phyloP scores from a whole-genome alignment of 2,113 vertebrate species.

The Silurus meridionalis region DNA sequence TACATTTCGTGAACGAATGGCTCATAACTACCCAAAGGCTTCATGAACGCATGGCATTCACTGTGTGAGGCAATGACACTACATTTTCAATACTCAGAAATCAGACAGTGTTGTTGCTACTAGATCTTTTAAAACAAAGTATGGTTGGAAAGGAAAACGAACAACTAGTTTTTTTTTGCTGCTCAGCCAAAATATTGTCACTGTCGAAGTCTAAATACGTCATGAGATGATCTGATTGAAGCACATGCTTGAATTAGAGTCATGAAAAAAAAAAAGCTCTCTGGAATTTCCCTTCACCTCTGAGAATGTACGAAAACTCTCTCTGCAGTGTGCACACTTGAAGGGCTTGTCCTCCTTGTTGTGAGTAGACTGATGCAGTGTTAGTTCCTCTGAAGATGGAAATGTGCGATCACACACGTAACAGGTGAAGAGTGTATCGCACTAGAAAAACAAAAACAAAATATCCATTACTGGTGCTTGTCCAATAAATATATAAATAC shows the following conservation, averaged over 20 bases:
- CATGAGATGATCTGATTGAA: not conserved
- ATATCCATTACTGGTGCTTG: not conserved
- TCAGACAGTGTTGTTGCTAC: not conserved
- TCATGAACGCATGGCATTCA: not conserved
- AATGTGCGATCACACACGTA: constrained; percentile 79
- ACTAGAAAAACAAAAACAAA: constrained; percentile 54
- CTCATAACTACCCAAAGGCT: not conserved
- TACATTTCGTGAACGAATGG: no score
- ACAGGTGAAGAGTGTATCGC: constrained; percentile 80
- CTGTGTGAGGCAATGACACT: not conserved
- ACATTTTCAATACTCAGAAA: not conserved
- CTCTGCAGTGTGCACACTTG: constrained; percentile 76
- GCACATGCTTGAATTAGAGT: not conserved
- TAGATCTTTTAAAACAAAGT: not conserved
- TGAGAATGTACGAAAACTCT: constrained; percentile 77
- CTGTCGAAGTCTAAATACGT: not conserved
- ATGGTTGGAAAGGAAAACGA: not conserved
- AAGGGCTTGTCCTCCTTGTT: constrained; percentile 82
- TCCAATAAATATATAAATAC: no score
- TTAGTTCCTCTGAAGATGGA: constrained; percentile 75
- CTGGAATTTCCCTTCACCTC: constrained; percentile 62
- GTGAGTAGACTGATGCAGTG: constrained; percentile 76
- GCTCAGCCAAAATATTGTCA: not conserved
- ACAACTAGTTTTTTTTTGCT: not conserved
- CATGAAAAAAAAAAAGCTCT: no score